These are phyloP conservation scores for Drosophila trapezifrons DNA, from an alignment of 1,140 invertebrate genomes.

Conservation along the genomic window DNA sequence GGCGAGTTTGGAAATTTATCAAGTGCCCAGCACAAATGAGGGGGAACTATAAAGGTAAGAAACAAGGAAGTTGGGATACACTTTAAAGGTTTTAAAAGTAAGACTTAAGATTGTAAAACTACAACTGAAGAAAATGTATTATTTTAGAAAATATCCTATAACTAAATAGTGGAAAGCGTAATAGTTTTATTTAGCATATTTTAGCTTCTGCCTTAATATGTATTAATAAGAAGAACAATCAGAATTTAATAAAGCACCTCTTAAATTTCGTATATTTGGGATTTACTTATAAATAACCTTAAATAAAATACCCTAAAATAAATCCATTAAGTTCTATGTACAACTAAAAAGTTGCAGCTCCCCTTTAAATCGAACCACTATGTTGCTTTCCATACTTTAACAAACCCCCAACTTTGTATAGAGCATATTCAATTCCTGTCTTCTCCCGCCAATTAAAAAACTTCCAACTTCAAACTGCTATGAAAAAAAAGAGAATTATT, in stretches of 20 bases:
- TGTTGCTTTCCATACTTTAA: neutral
- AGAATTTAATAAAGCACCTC: neutral
- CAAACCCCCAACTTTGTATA: conserved; percentile 3
- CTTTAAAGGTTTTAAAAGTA: neutral
- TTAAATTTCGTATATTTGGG: neutral
- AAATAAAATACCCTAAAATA: no score
- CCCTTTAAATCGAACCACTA: neutral
- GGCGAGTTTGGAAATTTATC: conserved; percentile 53
- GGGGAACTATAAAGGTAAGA: neutral
- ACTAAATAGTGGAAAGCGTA: no score
- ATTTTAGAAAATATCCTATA: no score
- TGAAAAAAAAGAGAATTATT: conserved; percentile 61
- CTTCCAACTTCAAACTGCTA: conserved; percentile 6
- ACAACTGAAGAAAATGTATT: no score
- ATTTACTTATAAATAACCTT: no score
- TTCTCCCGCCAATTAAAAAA: conserved; percentile 46
- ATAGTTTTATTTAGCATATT: no score
- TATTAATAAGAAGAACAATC: no score
- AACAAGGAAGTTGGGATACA: conserved; percentile 2
- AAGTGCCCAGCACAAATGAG: conserved; percentile 34
- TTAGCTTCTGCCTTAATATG: no score
- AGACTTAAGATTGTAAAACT: neutral
- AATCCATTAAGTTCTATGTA: no score
- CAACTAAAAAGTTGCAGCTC: neutral
- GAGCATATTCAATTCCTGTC: neutral